Evolutionary conservation across 2,888 invertebrate species (phyloP).

Genomic region (Phoronis australis): DNA sequence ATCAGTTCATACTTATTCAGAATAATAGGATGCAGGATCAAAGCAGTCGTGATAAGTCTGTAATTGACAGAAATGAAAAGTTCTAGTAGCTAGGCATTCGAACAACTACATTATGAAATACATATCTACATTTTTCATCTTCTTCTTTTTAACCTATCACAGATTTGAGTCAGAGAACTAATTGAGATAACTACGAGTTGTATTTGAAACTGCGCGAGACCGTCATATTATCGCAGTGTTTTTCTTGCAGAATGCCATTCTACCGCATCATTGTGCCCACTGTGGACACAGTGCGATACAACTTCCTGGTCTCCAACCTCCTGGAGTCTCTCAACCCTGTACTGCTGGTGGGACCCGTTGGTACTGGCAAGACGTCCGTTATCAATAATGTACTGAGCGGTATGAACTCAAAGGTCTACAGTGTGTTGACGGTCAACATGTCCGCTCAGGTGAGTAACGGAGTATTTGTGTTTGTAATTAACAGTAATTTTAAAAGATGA

Average conservation of each 20-base stretch:
- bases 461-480: no score
- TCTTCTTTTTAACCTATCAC: neutral
- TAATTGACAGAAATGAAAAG: no score
- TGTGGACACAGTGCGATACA: conserved; percentile 79
- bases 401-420: conserved; percentile 60
- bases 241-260: conserved; percentile 64
- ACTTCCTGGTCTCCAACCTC: conserved; percentile 66
- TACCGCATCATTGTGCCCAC: conserved; percentile 82
- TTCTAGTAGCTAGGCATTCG: no score
- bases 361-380: conserved; percentile 76
- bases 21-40: no score
- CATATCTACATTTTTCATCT: neutral
- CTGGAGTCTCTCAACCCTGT: conserved; percentile 66
- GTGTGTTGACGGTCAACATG: conserved; percentile 74
- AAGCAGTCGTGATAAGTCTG: no score
- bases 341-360: conserved; percentile 75
- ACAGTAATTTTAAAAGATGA: no score
- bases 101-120: no score
- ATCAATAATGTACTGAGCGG: conserved; percentile 64
- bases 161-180: no score
- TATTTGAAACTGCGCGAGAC: neutral
- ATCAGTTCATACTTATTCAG: no score
- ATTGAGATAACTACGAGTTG: no score
- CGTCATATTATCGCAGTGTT: neutral
- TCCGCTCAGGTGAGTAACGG: conserved; percentile 69